Percentiles rank a stretch among this genome's conserved stretches.
Evolutionary conservation across 2,113 vertebrate species (phyloP).

Genomic region (Caloenas nicobarica): DNA sequence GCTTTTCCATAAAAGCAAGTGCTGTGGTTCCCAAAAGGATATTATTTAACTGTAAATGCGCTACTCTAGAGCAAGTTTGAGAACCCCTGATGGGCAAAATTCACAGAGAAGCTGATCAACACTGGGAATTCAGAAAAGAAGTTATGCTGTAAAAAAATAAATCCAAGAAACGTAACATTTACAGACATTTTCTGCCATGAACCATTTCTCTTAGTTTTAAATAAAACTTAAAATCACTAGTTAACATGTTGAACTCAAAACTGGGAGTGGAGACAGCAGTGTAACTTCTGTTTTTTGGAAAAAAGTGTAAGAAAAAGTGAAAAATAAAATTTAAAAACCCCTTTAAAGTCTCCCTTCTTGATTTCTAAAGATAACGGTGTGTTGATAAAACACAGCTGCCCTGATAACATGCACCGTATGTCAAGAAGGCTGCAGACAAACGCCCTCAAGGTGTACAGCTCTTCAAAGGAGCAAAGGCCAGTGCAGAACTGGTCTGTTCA

Average conservation of each 20-base stretch:
- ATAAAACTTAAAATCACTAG: background rate
- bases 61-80: background rate
- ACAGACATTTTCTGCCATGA: slow-evolving; percentile 63
- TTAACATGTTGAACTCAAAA: slow-evolving; percentile 13
- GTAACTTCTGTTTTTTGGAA: slow-evolving; percentile 8
- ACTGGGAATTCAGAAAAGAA: slow-evolving; percentile 47
- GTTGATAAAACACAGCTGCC: slow-evolving; percentile 70
- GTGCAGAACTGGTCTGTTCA: slow-evolving; percentile 72
- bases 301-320: slow-evolving; percentile 46
- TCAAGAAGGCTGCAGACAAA: slow-evolving; percentile 63
- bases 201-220: slow-evolving; percentile 44
- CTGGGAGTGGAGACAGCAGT: slow-evolving; percentile 52
- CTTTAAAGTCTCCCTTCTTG: slow-evolving; percentile 71
- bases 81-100: background rate
- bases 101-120: slow-evolving; percentile 68
- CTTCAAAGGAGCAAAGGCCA: slow-evolving; percentile 74
- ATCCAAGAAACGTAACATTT: slow-evolving; percentile 28
- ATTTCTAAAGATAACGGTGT: slow-evolving; percentile 61
- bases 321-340: slow-evolving; percentile 14
- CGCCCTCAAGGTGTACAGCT: slow-evolving; percentile 74
- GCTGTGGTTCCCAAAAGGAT: background rate
- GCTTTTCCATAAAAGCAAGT: background rate
- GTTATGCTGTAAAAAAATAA: background rate
- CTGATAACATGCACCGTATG: background rate
- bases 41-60: background rate